A percentile compares a stretch with the other conserved stretches of the same genome.
Conservation (phyloP, 2,113 vertebrate species). For the Willisornis vidua region DNA sequence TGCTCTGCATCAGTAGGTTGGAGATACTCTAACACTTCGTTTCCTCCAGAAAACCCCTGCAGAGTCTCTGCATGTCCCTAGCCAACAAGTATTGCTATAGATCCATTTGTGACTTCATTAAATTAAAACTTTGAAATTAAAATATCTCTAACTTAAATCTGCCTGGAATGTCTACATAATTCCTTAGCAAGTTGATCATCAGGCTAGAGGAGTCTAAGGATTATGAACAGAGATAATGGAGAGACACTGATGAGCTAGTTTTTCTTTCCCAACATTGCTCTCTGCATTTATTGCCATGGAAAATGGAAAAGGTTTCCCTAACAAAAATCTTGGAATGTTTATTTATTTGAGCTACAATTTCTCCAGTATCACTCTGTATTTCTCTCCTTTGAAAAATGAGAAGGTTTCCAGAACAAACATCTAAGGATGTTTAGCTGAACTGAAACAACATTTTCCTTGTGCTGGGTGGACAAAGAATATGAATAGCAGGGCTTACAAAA, state of each 20-base stretch:
- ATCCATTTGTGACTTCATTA: not conserved
- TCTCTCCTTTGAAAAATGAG: conserved; percentile 33
- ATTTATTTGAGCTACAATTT: conserved; percentile 21
- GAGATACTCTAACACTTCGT: not conserved
- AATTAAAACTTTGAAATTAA: not conserved
- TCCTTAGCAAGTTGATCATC: not conserved
- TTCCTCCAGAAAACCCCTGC: not conserved
- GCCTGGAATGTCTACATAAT: not conserved
- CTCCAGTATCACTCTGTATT: not conserved
- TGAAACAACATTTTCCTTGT: conserved; percentile 33
- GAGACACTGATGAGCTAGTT: not conserved
- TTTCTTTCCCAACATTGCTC: not conserved
- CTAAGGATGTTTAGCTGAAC: not conserved
- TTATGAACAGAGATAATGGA: not conserved
- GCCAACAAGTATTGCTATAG: not conserved
- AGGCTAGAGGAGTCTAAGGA: not conserved
- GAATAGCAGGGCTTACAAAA: not conserved
- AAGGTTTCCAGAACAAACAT: not conserved
- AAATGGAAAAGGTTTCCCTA: not conserved
- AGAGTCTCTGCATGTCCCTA: not conserved
- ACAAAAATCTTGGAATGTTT: not conserved
- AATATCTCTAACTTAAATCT: not conserved
- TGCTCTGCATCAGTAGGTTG: not conserved
- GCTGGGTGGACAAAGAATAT: not conserved
- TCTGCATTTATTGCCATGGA: not conserved